phyloP scores from a whole-genome alignment of 1,140 invertebrate genomes.

The Mylabris phalerata region DNA sequence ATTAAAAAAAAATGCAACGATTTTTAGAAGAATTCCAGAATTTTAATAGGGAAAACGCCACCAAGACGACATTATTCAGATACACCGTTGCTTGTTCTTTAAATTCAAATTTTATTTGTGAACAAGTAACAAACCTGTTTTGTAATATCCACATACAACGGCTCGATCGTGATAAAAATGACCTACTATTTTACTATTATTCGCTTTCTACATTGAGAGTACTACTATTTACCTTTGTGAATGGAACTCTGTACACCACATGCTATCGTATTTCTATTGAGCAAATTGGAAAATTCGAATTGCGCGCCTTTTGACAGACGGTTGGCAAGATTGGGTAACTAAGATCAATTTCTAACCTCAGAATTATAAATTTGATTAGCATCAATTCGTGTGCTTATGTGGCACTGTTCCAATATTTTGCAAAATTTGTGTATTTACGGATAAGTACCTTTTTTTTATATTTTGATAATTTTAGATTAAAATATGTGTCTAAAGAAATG shows the following conservation, averaged over 20 bases:
- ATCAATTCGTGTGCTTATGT: neutral
- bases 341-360: too few species aligned
- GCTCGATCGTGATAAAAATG: slow-evolving; percentile 15
- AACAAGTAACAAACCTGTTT: slow-evolving; percentile 9
- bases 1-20: too few species aligned
- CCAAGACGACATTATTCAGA: too few species aligned
- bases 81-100: too few species aligned
- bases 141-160: slow-evolving; percentile 1
- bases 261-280: neutral
- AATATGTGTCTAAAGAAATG: neutral
- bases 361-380: neutral
- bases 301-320: too few species aligned
- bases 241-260: slow-evolving; percentile 15
- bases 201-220: slow-evolving; percentile 16
- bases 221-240: slow-evolving; percentile 14
- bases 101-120: too few species aligned
- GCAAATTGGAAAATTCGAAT: too few species aligned
- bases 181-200: slow-evolving; percentile 20
- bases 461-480: neutral
- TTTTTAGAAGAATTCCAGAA: too few species aligned
- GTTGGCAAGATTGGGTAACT: too few species aligned
- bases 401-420: neutral
- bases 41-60: too few species aligned
- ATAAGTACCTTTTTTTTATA: neutral
- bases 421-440: too few species aligned